A percentile compares a stretch with the other conserved stretches of the same genome.
These are phyloP conservation scores for Pseudomyrmex gracilis DNA, from an alignment of 1,140 invertebrate species.

Conservation along the genomic window DNA sequence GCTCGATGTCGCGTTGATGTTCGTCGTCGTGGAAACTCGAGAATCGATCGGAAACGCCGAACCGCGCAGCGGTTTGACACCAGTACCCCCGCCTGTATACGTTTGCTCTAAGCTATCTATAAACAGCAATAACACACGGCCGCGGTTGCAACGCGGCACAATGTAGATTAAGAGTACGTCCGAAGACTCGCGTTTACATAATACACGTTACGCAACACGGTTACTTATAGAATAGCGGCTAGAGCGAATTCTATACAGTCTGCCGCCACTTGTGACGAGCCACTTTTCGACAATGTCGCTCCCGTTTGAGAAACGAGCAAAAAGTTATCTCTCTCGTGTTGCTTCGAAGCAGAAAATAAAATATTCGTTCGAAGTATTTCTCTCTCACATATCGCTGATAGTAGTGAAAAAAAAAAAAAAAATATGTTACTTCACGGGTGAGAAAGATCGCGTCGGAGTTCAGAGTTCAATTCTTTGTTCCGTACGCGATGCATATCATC, in stretches of 20 bases:
- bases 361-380: background rate
- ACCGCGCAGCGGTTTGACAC: background rate
- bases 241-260: background rate
- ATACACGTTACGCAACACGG: constrained; percentile 15
- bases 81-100: background rate
- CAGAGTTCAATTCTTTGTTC: background rate
- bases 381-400: background rate
- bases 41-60: constrained; percentile 29
- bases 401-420: too few species aligned
- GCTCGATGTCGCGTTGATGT: constrained; percentile 76
- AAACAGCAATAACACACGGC: background rate
- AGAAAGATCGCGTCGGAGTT: constrained; percentile 9
- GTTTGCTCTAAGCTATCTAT: constrained; percentile 18
- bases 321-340: background rate
- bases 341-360: background rate
- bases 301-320: constrained; percentile 2
- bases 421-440: background rate
- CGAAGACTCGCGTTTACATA: constrained; percentile 32
- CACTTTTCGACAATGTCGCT: constrained; percentile 28
- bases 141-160: constrained; percentile 18
- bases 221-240: constrained; percentile 32
- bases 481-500: background rate
- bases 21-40: constrained; percentile 61
- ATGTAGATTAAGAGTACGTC: constrained; percentile 20
- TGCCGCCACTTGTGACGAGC: background rate